Evolutionary conservation across 2,797 vertebrate genomes (phyloP).

Genomic region (Choloepus didactylus): DNA sequence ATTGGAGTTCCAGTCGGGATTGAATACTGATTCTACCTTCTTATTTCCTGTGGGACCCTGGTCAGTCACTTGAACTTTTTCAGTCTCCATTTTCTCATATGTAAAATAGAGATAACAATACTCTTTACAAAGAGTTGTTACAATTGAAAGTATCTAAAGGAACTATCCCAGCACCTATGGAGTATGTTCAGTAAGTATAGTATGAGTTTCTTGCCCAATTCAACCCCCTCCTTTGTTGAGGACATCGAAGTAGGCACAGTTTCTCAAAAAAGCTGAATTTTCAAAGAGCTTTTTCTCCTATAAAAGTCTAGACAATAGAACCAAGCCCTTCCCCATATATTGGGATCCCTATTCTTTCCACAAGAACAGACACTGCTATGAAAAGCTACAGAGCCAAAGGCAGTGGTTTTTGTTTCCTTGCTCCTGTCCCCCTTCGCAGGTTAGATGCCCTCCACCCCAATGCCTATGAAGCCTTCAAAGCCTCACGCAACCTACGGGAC

Average conservation of each 20-base stretch:
- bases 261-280: conserved; percentile 14
- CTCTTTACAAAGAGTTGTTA: neutral
- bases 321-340: neutral
- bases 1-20: neutral
- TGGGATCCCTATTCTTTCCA: neutral
- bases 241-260: neutral
- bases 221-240: neutral
- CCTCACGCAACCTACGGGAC: conserved; percentile 96
- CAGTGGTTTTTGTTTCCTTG: conserved; percentile 35
- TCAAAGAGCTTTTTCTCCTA: neutral
- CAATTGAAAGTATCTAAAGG: neutral
- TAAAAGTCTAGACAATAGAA: neutral
- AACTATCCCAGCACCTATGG: neutral
- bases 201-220: neutral
- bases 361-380: neutral
- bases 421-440: conserved; percentile 84
- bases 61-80: neutral
- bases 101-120: neutral
- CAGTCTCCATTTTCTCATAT: neutral
- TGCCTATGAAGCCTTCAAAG: conserved; percentile 98
- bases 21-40: neutral
- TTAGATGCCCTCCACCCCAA: conserved; percentile 98
- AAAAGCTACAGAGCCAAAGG: neutral
- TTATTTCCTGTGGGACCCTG: neutral
- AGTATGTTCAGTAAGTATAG: neutral